Base-by-base conservation (phyloP, 2,113 vertebrate species). In the Caracal caracal region DNA sequence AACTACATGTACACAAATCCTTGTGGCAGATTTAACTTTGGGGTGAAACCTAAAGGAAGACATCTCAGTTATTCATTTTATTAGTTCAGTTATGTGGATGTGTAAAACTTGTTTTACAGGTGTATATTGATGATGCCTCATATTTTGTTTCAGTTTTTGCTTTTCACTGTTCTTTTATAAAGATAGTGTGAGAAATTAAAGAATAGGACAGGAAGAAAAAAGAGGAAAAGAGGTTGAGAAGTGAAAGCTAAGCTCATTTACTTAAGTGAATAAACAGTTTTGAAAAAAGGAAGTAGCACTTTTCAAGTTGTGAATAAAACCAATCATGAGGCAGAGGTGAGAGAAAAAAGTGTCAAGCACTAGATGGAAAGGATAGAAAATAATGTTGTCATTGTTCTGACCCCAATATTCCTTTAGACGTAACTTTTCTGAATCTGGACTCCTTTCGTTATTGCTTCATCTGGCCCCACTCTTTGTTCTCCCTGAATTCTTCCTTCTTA, bases 241-340 rank as follows among this genome's bases (percentile, higher is more conserved):
- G 12, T 59, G 66, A 87, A 91, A 87, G 43, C 56, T 76, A 24
- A 88, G 47, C n/a, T 86, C 59, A 56, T 96, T 92, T 75, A n/a
- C 65, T 40, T 76, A 33, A 71, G 49, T 49, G 86, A 96, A 51
- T 61, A 91, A 93, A 65, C 43, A 68, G 28, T 71, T 79, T 88
- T 47, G 86, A 65, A 24, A 92, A 79, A 90, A 82, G 93, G 93
- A 96, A 93, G 79, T 76, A 68, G 37, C 56, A 28, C 78, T 59
- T 90, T 79, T 65, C 35, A 92, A 80, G 88, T n/a, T 95, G 97
- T 68, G 96, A 97, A 95, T 37, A 59, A 78, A 93, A 63, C 43
- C 63, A 59, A 70, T 97, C 97, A 90, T 76, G 86, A 92, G 96
- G 47, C 68, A 93, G 56, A 96, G 63, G 96, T 90, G 97, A 93